Evolutionary conservation across 35 echinoderm and acorn worm genomes (phyloP), one percentile per base, ranked within the genome.

Genomic region (Chiridota heheva): DNA sequence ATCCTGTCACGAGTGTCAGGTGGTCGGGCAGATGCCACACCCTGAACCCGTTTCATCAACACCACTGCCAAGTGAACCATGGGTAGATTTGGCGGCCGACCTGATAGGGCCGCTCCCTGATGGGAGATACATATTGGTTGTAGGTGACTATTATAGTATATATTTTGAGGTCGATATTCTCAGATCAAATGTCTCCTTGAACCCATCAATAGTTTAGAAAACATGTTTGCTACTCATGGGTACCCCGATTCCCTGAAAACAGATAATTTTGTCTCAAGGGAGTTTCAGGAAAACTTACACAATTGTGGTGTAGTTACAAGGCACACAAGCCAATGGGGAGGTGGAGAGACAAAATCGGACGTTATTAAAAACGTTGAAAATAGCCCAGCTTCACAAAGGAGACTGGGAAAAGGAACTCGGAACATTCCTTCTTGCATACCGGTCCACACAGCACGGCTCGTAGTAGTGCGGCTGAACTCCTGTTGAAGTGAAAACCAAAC

Each of bases 141-240:
- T 84, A 29, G 80, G 83, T 7, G 80, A 90, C 41, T 90, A 90
- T 48, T 90, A 84, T 28, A 90, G 80, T 67, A 48, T 56, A 46
- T 86, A 67, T 55, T 84, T 86, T 71, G 82, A 91, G 41, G 70
- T 91, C 7, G 70, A 78, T 31, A 85, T 80, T 17, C 25, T 86
- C 16, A 91, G 38, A 43, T 36, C 58, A 15, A 78, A 30, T 41
- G 72, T 82, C 20, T 65, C 55, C 22, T 70, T 76, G 42, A 59
- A 55, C 67, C 79, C 25, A 77, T 90, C 18, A 67, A 84, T n/a
- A n/a, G n/a, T n/a, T n/a, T n/a, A n/a, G n/a, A n/a, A n/a, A 62
- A 58, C 36, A 86, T 91, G 56, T 91, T 91, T 36, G 22, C 24
- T 70, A 64, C 63, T 44, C 63, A 86, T 80, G 61, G 61, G 34